Conservation (phyloP, 2,888 invertebrate genomes). For the Phania funesta region DNA sequence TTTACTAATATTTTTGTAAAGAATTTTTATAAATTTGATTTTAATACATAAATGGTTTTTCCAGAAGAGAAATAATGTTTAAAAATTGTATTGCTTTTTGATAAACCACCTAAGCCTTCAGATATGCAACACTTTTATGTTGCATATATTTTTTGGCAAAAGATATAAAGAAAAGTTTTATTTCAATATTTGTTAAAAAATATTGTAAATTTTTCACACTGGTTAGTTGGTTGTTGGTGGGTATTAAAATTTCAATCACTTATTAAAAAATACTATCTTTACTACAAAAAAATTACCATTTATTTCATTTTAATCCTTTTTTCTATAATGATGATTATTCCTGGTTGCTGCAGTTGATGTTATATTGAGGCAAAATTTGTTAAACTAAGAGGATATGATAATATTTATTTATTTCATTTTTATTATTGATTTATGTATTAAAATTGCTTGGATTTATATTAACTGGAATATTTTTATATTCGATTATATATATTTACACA, state of each 20-base stretch:
- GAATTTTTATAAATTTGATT: too few species aligned
- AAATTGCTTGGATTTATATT: slow-evolving; percentile 47
- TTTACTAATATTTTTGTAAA: too few species aligned
- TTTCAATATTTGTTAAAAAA: too few species aligned
- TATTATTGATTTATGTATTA: slow-evolving; percentile 47
- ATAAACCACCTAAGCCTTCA: too few species aligned
- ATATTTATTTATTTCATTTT: slow-evolving; percentile 31
- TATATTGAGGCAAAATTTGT: background rate
- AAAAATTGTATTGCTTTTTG: too few species aligned
- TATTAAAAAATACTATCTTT: background rate
- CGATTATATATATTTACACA: slow-evolving; percentile 24
- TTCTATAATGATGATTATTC: background rate
- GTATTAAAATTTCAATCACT: background rate
- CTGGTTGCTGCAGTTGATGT: background rate
- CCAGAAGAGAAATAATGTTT: too few species aligned
- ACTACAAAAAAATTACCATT: slow-evolving; percentile 42
- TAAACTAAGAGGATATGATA: background rate
- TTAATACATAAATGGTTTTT: too few species aligned
- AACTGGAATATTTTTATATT: slow-evolving; percentile 33
- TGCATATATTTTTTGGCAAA: background rate
- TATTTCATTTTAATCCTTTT: slow-evolving; percentile 46
- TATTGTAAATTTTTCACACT: background rate
- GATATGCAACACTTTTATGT: background rate
- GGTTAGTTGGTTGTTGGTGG: slow-evolving; percentile 3
- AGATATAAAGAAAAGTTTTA: background rate